Percentiles rank a stretch among this genome's conserved stretches.
These are phyloP conservation scores for Protobothrops mucrosquamatus DNA, from an alignment of 2,113 vertebrate genomes.

Conservation along the genomic window DNA sequence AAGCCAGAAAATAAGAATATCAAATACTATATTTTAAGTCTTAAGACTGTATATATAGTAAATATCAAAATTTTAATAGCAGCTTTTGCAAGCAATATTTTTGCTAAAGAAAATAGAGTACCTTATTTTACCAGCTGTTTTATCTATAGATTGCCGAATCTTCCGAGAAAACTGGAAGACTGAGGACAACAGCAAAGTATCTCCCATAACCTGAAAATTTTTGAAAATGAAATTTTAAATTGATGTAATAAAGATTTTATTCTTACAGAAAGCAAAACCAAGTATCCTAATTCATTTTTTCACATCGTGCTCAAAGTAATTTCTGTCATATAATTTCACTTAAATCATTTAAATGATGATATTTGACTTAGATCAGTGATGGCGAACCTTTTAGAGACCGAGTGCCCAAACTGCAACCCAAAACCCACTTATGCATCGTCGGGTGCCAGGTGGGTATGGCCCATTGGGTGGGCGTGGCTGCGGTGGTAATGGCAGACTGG, in stretches of 20 bases:
- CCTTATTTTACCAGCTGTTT: conserved; percentile 97
- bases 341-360: background rate
- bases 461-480: no score
- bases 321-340: background rate
- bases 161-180: conserved; percentile 94
- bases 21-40: background rate
- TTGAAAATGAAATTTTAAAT: conserved; percentile 21
- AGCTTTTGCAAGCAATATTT: background rate
- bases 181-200: conserved; percentile 90
- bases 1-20: background rate
- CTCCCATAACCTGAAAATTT: conserved; percentile 85
- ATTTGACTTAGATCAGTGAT: background rate
- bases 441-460: no score
- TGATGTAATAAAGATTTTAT: background rate
- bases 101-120: conserved; percentile 53
- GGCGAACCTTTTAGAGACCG: no score
- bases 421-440: no score
- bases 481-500: no score
- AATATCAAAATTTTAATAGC: background rate
- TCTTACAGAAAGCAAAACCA: background rate
- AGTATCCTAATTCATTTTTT: background rate
- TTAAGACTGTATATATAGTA: background rate
- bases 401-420: no score
- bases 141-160: conserved; percentile 93
- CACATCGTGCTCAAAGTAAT: background rate